phyloP scores from a whole-genome alignment of 2,113 vertebrate genomes.

The Cryptomyrus ogoouensis region DNA sequence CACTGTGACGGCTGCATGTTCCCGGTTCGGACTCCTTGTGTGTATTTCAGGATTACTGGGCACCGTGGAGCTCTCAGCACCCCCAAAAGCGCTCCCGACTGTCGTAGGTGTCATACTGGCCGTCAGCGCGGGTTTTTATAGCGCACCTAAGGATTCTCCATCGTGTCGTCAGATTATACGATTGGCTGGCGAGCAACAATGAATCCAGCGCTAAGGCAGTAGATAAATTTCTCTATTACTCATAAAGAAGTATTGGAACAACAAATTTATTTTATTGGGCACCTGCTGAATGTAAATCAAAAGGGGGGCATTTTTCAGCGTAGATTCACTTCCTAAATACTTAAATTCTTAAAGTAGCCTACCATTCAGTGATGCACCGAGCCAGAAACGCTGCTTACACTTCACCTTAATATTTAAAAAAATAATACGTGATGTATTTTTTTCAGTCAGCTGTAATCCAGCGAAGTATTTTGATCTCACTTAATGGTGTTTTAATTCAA shows the following conservation, averaged over 20 bases:
- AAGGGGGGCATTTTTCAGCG: not conserved
- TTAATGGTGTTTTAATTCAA: not conserved
- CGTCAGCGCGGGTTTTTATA: constrained; percentile 93
- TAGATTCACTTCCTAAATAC: constrained; percentile 10
- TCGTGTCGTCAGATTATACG: constrained; percentile 82
- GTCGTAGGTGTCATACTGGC: constrained; percentile 79
- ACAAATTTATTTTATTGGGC: constrained; percentile 1
- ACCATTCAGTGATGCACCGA: not conserved
- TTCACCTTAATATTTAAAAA: not conserved
- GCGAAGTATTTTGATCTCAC: not conserved
- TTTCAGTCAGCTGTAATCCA: not conserved
- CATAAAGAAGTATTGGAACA: constrained; percentile 44
- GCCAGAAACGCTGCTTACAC: not conserved
- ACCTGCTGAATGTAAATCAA: constrained; percentile 20
- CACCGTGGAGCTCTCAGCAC: not conserved
- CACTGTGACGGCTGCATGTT: constrained; percentile 74
- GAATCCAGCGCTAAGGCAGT: constrained; percentile 84
- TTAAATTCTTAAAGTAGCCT: not conserved
- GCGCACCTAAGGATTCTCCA: constrained; percentile 79
- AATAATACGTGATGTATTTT: not conserved
- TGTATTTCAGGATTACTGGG: constrained; percentile 28
- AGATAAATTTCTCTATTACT: constrained; percentile 73
- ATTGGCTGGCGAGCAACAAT: constrained; percentile 95
- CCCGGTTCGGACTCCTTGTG: constrained; percentile 49
- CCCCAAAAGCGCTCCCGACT: constrained; percentile 67